Evolutionary conservation across 2,797 vertebrate species (phyloP).

Genomic region (Eulemur albifrons): DNA sequence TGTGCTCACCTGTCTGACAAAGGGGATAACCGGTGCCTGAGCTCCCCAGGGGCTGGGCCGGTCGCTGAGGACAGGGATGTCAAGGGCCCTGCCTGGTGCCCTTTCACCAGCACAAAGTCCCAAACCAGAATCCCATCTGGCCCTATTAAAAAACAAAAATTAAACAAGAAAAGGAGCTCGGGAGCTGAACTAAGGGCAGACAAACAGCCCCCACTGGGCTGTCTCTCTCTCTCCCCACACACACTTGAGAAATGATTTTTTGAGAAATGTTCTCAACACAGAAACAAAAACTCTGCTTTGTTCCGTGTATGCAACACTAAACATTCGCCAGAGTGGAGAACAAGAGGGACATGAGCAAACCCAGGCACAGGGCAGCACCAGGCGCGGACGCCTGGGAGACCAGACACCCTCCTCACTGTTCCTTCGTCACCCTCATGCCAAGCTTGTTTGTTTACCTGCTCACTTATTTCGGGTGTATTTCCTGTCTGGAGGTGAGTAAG

Average conservation of each 20-base stretch:
- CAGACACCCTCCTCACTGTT: neutral
- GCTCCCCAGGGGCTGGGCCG: neutral
- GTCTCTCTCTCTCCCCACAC: neutral
- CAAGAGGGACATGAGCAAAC: neutral
- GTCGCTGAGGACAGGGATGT: neutral
- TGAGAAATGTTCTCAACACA: conserved; percentile 60
- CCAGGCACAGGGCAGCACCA: neutral
- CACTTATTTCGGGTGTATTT: neutral
- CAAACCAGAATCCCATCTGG: neutral
- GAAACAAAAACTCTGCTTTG: conserved; percentile 57
- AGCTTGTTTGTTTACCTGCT: neutral
- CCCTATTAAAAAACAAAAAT: neutral
- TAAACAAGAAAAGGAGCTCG: neutral
- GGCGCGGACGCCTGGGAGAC: neutral
- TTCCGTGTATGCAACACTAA: conserved; percentile 39
- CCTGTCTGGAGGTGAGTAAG: neutral
- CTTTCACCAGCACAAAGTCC: neutral
- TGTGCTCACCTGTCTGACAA: neutral
- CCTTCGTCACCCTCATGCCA: neutral
- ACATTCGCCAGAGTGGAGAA: conserved; percentile 32
- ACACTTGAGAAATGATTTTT: neutral
- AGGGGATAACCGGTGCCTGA: accelerated
- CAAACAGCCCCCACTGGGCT: neutral
- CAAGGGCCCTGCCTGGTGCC: accelerated
- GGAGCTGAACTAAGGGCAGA: neutral